Conservation (phyloP, 2,113 vertebrate genomes). For the Bungarus multicinctus region DNA sequence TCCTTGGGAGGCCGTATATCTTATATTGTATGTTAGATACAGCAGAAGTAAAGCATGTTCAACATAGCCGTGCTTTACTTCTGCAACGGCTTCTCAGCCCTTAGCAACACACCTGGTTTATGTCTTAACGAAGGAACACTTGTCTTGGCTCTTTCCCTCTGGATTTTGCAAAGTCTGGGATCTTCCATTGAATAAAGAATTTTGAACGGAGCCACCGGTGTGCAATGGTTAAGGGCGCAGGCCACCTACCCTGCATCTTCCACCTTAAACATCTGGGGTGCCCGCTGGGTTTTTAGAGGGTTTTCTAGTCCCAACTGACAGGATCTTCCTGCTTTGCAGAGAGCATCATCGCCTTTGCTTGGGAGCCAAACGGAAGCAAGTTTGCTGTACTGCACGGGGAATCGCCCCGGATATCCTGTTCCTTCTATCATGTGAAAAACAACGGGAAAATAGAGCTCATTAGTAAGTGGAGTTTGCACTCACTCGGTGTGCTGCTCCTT, state of each 20-base stretch:
- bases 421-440: constrained; percentile 97
- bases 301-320: neutral
- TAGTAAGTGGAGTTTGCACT: constrained; percentile 75
- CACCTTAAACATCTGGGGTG: neutral
- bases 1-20: neutral
- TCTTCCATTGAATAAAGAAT: too few species aligned
- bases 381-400: constrained; percentile 97
- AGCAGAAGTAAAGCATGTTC: neutral
- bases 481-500: neutral
- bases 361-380: constrained; percentile 98
- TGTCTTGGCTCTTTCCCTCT: neutral
- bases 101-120: neutral
- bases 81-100: neutral
- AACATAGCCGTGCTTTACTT: neutral
- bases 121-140: neutral
- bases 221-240: neutral
- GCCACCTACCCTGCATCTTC: neutral
- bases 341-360: constrained; percentile 96
- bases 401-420: constrained; percentile 87
- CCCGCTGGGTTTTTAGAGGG: too few species aligned
- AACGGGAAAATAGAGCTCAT: constrained; percentile 97
- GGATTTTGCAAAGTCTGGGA: neutral
- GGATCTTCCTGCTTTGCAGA: constrained; percentile 66
- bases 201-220: neutral
- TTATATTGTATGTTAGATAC: neutral